Evolutionary conservation across 2,888 invertebrate genomes (phyloP), one percentile per base, ranked within the genome.

Genomic region (Julus scanicus): DNA sequence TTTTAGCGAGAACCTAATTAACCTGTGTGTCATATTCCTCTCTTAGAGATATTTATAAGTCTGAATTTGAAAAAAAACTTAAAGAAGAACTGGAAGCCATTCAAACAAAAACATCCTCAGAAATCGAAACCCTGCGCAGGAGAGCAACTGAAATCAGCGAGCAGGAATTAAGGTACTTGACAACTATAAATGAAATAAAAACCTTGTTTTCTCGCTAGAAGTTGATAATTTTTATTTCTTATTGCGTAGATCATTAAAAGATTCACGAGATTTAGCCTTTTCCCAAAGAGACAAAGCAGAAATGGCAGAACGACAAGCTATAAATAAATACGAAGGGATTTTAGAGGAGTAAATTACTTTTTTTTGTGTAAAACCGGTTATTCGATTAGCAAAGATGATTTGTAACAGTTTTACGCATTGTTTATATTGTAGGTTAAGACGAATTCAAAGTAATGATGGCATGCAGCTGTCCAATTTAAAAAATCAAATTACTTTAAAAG

Each of bases 401-500:
- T 37, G 2, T 80, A 71, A 11, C 71, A 71, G 2, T 20, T 2
- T 20, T 20, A 20, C n/a, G n/a, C 20, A 71, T 71, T 29, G 8
- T 71, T 29, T 8, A 71, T 71, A 71, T 5, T 8, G 20, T 89
- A 92, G 92, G 88, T 91, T 91, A 87, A 91, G 92, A 20, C 90
- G 91, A 88, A 89, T 91, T 37, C 92, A 92, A 89, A 89, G 91
- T 39, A 90, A 89, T 86, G 90, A 90, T 29, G 92, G 92, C 87
- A 90, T 89, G 39, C 90, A 91, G 53, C 88, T 91, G 29, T 90
- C 91, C 29, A 92, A 92, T 86, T 87, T 92, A n/a, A 91, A 91
- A 87, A 92, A 91, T 89, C 92, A 92, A 49, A 89, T 92, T 83
- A 92, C 92, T 89, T 86, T 92, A 88, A 92, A 92, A 89, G 89